Percentiles rank a stretch among this genome's conserved stretches.
These are phyloP conservation scores for Hydropsyche tenuis DNA, from an alignment of 1,140 invertebrate genomes.

Conservation along the genomic window DNA sequence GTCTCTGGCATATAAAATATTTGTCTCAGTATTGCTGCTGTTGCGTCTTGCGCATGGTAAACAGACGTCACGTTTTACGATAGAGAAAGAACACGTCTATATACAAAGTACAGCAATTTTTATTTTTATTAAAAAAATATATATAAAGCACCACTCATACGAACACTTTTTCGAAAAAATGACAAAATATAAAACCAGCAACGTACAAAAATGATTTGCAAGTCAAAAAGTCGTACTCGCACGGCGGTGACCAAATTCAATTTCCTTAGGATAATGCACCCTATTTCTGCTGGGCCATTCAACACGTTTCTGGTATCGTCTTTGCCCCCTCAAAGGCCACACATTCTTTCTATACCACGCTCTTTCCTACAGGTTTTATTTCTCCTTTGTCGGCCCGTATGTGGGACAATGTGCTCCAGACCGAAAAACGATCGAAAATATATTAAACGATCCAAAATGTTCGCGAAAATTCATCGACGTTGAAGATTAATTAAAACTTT, in stretches of 20 bases:
- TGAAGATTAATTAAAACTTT: conserved; percentile 11
- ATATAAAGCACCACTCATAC: neutral
- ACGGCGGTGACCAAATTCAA: neutral
- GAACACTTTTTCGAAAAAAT: conserved; percentile 1
- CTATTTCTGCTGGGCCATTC: neutral
- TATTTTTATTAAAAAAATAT: too few species aligned
- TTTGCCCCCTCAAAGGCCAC: too few species aligned
- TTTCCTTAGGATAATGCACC: conserved; percentile 9
- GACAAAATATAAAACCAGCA: neutral
- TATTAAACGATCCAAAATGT: neutral
- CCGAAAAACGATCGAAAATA: conserved; percentile 4
- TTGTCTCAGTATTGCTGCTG: neutral
- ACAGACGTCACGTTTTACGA: conserved; percentile 6
- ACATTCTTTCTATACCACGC: neutral
- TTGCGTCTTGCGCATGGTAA: neutral
- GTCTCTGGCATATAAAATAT: neutral
- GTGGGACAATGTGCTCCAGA: conserved; percentile 2
- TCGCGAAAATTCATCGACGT: neutral
- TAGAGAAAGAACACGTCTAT: neutral
- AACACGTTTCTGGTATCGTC: conserved; percentile 1
- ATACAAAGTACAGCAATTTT: too few species aligned
- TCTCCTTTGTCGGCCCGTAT: conserved; percentile 6
- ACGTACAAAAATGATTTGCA: neutral
- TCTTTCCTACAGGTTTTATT: conserved; percentile 3
- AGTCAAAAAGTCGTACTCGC: neutral